phyloP scores from a whole-genome alignment of 30 jellyfish, hydroid and myxozoan genomes.

The Aurelia sp. region DNA sequence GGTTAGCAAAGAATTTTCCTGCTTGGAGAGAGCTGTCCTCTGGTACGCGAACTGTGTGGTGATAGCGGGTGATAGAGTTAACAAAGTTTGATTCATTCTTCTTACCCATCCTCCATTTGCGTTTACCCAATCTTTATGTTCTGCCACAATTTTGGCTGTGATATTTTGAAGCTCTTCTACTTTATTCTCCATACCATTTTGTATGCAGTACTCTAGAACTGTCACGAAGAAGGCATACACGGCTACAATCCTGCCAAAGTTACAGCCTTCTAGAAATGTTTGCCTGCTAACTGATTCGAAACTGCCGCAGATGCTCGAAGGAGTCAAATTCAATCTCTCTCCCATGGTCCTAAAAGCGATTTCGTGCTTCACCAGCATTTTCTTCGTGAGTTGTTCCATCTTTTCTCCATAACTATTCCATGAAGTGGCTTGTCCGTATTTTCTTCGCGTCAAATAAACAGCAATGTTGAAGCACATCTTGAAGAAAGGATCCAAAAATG shows the following conservation, averaged over 20 bases:
- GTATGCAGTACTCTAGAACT: slow-evolving; percentile 32
- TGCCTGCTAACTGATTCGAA: slow-evolving; percentile 42
- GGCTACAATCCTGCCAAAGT: slow-evolving; percentile 71
- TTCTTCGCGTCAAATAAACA: slow-evolving; percentile 1
- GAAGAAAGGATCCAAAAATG: slow-evolving; percentile 12
- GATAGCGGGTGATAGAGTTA: no score
- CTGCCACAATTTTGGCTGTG: slow-evolving; percentile 16
- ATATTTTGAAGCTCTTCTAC: slow-evolving; percentile 4
- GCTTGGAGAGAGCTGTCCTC: no score
- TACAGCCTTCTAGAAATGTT: slow-evolving; percentile 47
- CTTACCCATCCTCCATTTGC: slow-evolving; percentile 72
- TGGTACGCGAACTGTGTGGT: no score
- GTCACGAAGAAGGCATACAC: slow-evolving; percentile 42
- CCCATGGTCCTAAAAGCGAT: slow-evolving; percentile 38
- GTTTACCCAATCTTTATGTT: slow-evolving; percentile 32
- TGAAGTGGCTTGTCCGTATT: slow-evolving; percentile 5
- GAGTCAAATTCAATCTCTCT: slow-evolving; percentile 19
- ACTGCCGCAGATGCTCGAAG: slow-evolving; percentile 10
- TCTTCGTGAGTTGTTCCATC: slow-evolving; percentile 45
- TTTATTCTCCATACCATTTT: slow-evolving; percentile 33
- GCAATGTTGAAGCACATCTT: slow-evolving; percentile 32
- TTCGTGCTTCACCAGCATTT: slow-evolving; percentile 64
- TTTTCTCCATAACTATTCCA: slow-evolving; percentile 46
- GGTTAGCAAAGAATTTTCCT: no score
- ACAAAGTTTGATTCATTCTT: not conserved